These are phyloP conservation scores for Cavia aperea DNA, from an alignment of 2,113 vertebrate species.

Conservation along the genomic window DNA sequence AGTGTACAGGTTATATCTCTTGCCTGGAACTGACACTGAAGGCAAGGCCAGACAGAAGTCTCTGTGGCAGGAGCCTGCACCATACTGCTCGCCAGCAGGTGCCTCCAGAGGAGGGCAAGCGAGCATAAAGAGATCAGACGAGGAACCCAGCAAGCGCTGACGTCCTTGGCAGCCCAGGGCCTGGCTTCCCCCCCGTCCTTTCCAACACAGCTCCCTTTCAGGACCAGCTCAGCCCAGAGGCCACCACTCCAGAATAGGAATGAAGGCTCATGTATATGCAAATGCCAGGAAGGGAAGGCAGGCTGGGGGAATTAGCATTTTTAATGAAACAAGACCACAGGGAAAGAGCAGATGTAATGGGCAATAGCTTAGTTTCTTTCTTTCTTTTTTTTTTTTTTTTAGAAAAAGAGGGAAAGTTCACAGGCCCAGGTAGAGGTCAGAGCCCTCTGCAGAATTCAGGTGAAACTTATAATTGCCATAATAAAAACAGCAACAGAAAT, in stretches of 20 bases:
- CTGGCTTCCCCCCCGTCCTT: neutral
- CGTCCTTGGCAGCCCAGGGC: neutral
- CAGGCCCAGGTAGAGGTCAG: neutral
- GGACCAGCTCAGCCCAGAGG: conserved; percentile 45
- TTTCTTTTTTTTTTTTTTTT: neutral
- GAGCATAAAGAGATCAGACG: conserved; percentile 22
- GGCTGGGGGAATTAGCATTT: conserved; percentile 67
- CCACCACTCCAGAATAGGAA: conserved; percentile 51
- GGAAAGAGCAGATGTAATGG: conserved; percentile 39
- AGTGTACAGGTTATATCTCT: neutral
- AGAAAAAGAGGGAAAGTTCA: neutral
- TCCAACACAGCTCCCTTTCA: conserved; percentile 56
- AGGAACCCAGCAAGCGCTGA: neutral
- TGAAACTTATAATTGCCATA: neutral
- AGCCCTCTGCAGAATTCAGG: neutral
- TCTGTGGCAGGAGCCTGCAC: neutral
- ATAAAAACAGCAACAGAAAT: neutral
- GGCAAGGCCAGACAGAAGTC: neutral
- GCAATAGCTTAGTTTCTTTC: neutral
- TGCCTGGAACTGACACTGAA: neutral
- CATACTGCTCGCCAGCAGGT: conserved; percentile 38
- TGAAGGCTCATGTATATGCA: conserved; percentile 65
- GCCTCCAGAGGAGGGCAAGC: conserved; percentile 5
- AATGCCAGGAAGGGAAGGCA: conserved; percentile 43
- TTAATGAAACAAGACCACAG: conserved; percentile 63